Conservation (phyloP, 2,888 invertebrate genomes). For the Ophonus ardosiacus region DNA sequence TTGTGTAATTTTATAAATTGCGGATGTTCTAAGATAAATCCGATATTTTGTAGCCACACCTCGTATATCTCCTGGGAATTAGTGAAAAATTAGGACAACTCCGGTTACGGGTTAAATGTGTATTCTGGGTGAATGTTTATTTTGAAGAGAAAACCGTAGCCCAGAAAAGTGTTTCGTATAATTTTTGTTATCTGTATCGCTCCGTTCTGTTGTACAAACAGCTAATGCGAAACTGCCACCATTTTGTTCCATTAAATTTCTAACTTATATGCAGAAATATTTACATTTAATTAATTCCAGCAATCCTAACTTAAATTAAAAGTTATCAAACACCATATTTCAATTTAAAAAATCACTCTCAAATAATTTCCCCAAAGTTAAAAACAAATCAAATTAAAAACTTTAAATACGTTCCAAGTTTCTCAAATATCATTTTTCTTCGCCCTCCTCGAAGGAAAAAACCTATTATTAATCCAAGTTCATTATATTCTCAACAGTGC, state of each 20-base stretch:
- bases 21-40: too few species aligned
- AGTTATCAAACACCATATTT: slow-evolving; percentile 42
- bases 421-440: slow-evolving; percentile 42
- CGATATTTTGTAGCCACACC: too few species aligned
- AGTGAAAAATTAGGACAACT: too few species aligned
- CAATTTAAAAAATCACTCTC: slow-evolving; percentile 32
- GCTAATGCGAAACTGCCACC: background rate
- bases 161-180: background rate
- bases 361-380: slow-evolving; percentile 29
- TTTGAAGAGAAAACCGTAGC: background rate
- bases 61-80: too few species aligned
- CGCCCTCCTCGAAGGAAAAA: slow-evolving; percentile 23
- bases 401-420: slow-evolving; percentile 38
- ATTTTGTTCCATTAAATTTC: background rate
- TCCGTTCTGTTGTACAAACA: background rate
- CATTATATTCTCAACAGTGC: slow-evolving; percentile 48
- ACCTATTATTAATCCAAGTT: slow-evolving; percentile 44
- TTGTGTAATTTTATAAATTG: too few species aligned
- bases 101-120: too few species aligned
- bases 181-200: background rate
- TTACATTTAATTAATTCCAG: slow-evolving; percentile 8
- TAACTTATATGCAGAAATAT: slow-evolving; percentile 8
- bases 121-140: background rate
- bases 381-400: slow-evolving; percentile 37
- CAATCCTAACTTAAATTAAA: background rate